These are phyloP conservation scores for Tetramorium alpestre DNA, from an alignment of 1,140 invertebrate species.

Conservation along the genomic window DNA sequence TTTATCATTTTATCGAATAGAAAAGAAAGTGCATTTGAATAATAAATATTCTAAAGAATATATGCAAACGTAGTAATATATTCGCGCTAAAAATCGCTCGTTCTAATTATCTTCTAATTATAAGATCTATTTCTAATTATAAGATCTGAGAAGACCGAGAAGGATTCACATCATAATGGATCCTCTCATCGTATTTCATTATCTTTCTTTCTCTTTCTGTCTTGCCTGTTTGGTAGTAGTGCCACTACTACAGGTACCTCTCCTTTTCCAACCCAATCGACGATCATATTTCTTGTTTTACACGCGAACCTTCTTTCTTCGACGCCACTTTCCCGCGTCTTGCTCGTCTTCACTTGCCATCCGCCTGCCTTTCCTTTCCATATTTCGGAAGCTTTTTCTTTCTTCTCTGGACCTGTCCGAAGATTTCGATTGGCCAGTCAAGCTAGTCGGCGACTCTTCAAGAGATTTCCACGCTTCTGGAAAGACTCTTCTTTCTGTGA, in stretches of 20 bases:
- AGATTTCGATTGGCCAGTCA: conserved; percentile 52
- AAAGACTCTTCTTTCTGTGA: background rate
- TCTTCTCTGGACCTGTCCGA: conserved; percentile 10
- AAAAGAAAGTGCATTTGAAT: background rate
- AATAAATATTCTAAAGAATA: conserved; percentile 13
- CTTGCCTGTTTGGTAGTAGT: background rate
- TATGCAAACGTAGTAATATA: background rate
- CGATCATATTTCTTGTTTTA: conserved; percentile 7
- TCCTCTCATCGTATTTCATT: conserved; percentile 28
- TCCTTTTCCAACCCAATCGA: conserved; percentile 8
- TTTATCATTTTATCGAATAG: background rate
- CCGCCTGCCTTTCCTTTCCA: background rate
- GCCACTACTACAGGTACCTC: background rate
- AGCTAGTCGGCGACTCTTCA: conserved; percentile 7
- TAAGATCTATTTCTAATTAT: background rate
- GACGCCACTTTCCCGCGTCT: background rate
- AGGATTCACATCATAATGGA: conserved; percentile 1
- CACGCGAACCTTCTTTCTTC: background rate
- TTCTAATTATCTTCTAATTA: background rate
- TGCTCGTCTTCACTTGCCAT: background rate
- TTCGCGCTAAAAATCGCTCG: conserved; percentile 5
- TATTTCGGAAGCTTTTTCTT: conserved; percentile 14
- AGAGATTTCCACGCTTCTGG: background rate
- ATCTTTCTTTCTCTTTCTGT: background rate
- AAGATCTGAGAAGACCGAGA: background rate